Percentiles rank a stretch among this genome's conserved stretches.
phyloP scores from a whole-genome alignment of 2,113 vertebrate species.

The Trachemys scripta region DNA sequence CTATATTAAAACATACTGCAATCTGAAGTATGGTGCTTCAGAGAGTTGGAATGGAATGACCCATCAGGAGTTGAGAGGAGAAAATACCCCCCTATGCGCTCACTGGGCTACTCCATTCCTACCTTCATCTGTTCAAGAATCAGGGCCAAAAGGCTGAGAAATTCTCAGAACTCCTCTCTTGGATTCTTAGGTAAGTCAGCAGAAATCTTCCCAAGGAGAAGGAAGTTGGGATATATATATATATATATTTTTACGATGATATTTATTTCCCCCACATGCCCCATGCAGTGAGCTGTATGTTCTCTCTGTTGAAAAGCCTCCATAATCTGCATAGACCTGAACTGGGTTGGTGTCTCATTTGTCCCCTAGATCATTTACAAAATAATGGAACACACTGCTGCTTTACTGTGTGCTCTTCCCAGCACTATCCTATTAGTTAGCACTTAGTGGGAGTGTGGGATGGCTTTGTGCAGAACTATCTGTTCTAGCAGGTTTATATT shows the following conservation, averaged over 20 bases:
- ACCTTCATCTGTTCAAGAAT: neutral
- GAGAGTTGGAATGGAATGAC: neutral
- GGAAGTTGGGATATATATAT: neutral
- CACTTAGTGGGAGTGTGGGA: neutral
- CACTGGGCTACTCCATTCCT: neutral
- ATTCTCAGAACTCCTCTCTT: slow-evolving; percentile 17
- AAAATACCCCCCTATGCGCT: neutral
- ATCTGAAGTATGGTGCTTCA: neutral
- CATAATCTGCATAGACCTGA: neutral
- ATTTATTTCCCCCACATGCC: slow-evolving; percentile 34
- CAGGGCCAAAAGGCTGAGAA: neutral
- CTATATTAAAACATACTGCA: neutral
- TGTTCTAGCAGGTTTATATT: slow-evolving; percentile 58
- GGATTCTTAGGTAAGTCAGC: slow-evolving; percentile 5
- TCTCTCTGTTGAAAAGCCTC: slow-evolving; percentile 14
- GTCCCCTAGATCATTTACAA: neutral
- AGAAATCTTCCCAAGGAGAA: slow-evolving; percentile 31
- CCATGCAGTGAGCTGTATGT: neutral
- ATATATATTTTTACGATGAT: neutral
- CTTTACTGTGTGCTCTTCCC: slow-evolving; percentile 20
- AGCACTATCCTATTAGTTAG: slow-evolving; percentile 38
- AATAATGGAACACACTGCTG: neutral
- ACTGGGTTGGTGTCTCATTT: neutral
- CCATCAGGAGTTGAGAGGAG: neutral
- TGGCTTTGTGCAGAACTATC: slow-evolving; percentile 20